phyloP scores from a whole-genome alignment of 2,113 vertebrate genomes.

The Dinomys branickii region DNA sequence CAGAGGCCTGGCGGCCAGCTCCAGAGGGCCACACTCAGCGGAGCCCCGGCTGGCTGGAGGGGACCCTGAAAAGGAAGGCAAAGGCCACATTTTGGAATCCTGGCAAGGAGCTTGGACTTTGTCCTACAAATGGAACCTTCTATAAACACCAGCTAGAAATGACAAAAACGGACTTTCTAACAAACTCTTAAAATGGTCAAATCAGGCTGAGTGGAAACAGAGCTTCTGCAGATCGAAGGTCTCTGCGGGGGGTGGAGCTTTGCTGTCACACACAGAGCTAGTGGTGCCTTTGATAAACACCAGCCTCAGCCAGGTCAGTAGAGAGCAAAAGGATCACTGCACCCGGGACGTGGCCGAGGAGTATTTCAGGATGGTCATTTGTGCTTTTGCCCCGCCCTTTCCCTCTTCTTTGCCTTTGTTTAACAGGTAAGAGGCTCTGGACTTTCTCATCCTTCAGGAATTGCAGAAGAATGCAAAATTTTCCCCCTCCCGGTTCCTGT shows the following conservation, averaged over 20 bases:
- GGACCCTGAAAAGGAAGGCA: background rate
- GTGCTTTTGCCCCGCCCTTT: too few relatives aligned
- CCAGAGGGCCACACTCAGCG: too few relatives aligned
- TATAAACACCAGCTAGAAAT: conserved; percentile 7
- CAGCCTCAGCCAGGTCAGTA: background rate
- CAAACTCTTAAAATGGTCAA: background rate
- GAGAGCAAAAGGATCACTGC: background rate
- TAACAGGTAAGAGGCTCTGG: background rate
- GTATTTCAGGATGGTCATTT: background rate
- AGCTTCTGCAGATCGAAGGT: too few relatives aligned
- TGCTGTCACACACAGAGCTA: background rate
- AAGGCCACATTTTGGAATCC: background rate
- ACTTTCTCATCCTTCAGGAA: background rate
- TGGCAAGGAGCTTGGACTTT: background rate
- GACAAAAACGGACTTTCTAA: background rate
- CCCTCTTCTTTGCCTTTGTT: background rate
- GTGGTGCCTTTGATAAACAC: background rate
- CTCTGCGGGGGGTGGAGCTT: background rate
- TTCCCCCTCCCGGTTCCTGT: background rate
- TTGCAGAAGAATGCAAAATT: background rate
- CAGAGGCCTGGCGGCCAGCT: background rate
- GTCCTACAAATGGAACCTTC: background rate
- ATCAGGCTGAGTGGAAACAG: background rate
- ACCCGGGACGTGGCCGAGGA: too few relatives aligned
- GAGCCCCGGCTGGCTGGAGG: background rate